Percentiles rank a stretch among this genome's conserved stretches.
Evolutionary conservation across 2,888 invertebrate genomes (phyloP).

Genomic region (Parnassius apollo): DNA sequence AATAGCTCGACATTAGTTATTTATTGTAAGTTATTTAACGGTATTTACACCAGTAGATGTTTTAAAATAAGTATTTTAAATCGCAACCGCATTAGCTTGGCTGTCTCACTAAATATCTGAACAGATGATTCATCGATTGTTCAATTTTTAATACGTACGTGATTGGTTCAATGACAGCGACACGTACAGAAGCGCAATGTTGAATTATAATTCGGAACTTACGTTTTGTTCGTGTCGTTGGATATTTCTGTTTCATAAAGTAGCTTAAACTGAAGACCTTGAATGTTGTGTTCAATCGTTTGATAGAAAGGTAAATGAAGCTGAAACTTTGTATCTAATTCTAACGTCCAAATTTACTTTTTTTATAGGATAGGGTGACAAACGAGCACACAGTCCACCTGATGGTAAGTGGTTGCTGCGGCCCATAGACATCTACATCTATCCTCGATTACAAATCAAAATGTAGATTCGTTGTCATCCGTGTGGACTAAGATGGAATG

Average conservation of each 20-base stretch:
- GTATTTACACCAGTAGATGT: constrained; percentile 20
- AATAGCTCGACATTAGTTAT: too few species aligned
- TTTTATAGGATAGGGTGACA: too few species aligned
- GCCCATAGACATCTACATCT: too few species aligned
- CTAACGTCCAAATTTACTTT: not conserved
- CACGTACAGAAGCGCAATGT: constrained; percentile 4
- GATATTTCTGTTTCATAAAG: not conserved
- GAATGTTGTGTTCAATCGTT: too few species aligned
- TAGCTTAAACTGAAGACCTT: too few species aligned
- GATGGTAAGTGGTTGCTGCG: too few species aligned
- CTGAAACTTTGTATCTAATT: not conserved
- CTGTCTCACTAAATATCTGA: constrained; percentile 3
- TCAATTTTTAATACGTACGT: not conserved
- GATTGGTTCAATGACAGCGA: not conserved
- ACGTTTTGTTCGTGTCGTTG: not conserved
- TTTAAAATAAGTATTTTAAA: not conserved
- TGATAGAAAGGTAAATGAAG: too few species aligned
- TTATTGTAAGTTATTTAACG: not conserved
- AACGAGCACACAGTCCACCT: too few species aligned
- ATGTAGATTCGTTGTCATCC: too few species aligned
- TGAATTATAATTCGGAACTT: constrained; percentile 8
- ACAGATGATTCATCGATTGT: constrained; percentile 17
- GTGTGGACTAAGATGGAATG: too few species aligned
- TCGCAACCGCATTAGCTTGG: constrained; percentile 1
- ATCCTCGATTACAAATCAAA: too few species aligned